These are phyloP conservation scores for Trissolcus japonicus DNA, from an alignment of 2,888 invertebrate genomes.

Conservation along the genomic window DNA sequence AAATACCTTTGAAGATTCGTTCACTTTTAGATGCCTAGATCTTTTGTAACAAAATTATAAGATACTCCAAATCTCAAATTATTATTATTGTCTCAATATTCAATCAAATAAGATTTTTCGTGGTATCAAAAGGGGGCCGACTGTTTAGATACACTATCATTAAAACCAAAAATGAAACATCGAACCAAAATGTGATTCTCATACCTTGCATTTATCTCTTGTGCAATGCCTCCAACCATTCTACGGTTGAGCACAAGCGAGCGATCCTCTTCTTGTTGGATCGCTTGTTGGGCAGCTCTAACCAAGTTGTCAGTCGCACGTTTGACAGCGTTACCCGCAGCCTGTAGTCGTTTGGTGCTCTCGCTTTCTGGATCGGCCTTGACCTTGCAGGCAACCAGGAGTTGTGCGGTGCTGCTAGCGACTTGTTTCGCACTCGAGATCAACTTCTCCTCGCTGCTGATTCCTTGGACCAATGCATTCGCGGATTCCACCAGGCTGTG, in stretches of 20 bases:
- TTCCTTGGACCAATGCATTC: conserved; percentile 95
- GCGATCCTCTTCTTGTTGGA: conserved; percentile 93
- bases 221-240: conserved; percentile 98
- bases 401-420: conserved; percentile 97
- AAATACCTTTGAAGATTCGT: not conserved
- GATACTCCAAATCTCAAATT: not conserved
- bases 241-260: conserved; percentile 92
- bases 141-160: too few species aligned
- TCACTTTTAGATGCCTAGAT: too few species aligned
- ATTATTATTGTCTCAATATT: not conserved
- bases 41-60: too few species aligned
- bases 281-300: conserved; percentile 93
- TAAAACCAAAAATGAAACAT: not conserved
- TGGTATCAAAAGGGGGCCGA: not conserved
- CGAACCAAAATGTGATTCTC: not conserved
- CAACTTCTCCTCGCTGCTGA: conserved; percentile 95
- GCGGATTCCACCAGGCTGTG: conserved; percentile 98
- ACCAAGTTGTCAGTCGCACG: conserved; percentile 98
- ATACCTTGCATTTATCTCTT: conserved; percentile 88
- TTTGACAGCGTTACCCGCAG: conserved; percentile 97
- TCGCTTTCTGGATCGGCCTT: conserved; percentile 98
- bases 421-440: conserved; percentile 98
- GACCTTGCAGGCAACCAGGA: conserved; percentile 98
- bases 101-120: not conserved
- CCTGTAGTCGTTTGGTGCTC: conserved; percentile 92